A percentile compares a stretch with the other conserved stretches of the same genome.
Evolutionary conservation across 2,113 vertebrate genomes (phyloP).

Genomic region (Hypanus sabinus): DNA sequence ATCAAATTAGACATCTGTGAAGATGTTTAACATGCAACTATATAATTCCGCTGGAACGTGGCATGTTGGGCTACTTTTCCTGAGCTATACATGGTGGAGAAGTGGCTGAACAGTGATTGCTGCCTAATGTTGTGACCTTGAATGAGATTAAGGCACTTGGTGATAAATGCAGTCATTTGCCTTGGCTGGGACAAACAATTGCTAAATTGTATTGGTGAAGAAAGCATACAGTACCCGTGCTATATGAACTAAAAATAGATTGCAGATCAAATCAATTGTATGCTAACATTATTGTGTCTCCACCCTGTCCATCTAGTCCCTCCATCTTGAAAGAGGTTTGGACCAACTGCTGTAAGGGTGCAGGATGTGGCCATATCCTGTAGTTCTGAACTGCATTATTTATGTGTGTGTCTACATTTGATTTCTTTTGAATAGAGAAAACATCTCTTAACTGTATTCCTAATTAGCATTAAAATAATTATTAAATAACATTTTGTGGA

Average conservation of each 20-base stretch:
- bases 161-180: slow-evolving; percentile 23
- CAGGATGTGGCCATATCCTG: neutral
- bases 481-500: neutral
- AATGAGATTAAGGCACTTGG: neutral
- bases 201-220: slow-evolving; percentile 12
- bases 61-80: neutral
- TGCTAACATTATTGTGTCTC: neutral
- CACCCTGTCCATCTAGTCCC: neutral
- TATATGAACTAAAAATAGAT: neutral
- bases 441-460: neutral
- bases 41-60: neutral
- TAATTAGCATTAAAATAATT: slow-evolving; percentile 2
- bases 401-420: neutral
- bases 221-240: neutral
- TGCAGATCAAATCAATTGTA: slow-evolving; percentile 7
- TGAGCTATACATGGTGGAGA: neutral
- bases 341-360: neutral
- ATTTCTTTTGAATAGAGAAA: neutral
- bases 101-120: slow-evolving; percentile 15
- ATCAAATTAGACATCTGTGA: neutral
- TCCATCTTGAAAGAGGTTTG: neutral
- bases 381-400: neutral
- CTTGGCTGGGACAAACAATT: neutral
- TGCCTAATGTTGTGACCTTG: slow-evolving; percentile 23
- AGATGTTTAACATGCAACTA: neutral